Conservation (phyloP, 2,113 vertebrate species). For the Lanius ludovicianus region DNA sequence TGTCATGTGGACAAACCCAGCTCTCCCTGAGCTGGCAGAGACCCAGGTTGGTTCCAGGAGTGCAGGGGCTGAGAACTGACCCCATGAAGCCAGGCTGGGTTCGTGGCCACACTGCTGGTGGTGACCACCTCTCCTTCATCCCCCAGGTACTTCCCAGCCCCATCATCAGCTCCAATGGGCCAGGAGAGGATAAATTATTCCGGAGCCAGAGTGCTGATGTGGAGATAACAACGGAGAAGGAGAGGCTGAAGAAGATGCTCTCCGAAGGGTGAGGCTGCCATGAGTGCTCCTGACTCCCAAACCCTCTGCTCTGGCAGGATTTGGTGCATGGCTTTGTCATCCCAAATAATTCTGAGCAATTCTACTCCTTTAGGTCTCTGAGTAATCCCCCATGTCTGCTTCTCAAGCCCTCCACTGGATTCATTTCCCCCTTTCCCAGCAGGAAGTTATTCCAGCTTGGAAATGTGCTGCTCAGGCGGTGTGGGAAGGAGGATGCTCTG, state of each 20-base stretch:
- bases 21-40: rapidly evolving
- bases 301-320: not conserved
- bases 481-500: not conserved
- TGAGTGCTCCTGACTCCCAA: not conserved
- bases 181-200: constrained; percentile 91
- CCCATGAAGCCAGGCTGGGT: rapidly evolving
- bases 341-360: not conserved
- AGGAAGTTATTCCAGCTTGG: not conserved
- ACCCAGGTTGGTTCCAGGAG: rapidly evolving
- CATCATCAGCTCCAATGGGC: constrained; percentile 85
- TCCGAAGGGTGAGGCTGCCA: constrained; percentile 84
- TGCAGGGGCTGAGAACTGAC: not conserved
- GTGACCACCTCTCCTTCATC: not conserved
- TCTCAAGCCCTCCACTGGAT: not conserved
- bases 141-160: constrained; percentile 75
- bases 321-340: not conserved
- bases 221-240: constrained; percentile 87
- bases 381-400: not conserved
- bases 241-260: constrained; percentile 95
- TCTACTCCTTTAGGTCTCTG: not conserved
- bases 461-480: not conserved
- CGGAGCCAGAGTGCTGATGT: constrained; percentile 93
- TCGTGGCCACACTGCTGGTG: not conserved
- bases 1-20: not conserved
- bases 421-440: not conserved